Evolutionary conservation across 2,113 vertebrate genomes (phyloP).

Genomic region (Pongo abelii): DNA sequence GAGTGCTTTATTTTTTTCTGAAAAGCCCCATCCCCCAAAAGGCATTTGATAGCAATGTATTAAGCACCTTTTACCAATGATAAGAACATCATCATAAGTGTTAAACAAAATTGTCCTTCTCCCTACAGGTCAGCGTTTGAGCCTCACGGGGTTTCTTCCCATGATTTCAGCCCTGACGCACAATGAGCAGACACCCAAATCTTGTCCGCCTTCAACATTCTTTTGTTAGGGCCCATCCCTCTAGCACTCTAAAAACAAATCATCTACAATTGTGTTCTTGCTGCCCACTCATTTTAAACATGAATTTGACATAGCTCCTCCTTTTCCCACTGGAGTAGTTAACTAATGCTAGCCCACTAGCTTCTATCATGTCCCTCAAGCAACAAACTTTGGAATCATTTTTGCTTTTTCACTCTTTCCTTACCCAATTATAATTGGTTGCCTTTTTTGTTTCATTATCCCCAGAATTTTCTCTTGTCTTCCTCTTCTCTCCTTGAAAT

Average conservation of each 20-base stretch:
- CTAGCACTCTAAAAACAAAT: neutral
- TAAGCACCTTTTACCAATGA: constrained; percentile 48
- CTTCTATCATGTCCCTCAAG: neutral
- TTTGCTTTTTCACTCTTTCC: neutral
- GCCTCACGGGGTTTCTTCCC: neutral
- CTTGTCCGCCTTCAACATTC: neutral
- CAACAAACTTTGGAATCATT: neutral
- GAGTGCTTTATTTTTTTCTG: constrained; percentile 54
- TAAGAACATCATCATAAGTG: neutral
- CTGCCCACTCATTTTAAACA: neutral
- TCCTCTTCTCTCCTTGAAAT: neutral
- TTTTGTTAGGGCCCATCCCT: neutral
- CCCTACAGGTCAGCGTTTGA: neutral
- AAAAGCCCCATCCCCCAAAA: constrained; percentile 16
- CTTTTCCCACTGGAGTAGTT: neutral
- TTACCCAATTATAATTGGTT: neutral
- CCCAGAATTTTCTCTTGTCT: neutral
- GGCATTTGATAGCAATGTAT: constrained; percentile 39
- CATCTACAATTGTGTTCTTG: neutral
- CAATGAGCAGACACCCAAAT: constrained; percentile 23
- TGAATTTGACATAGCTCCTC: neutral
- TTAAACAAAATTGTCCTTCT: neutral
- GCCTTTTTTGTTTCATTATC: neutral
- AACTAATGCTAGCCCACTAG: neutral
- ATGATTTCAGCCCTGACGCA: constrained; percentile 50